Evolutionary conservation across 2,888 invertebrate genomes (phyloP).

Genomic region (Cryptops parisi): DNA sequence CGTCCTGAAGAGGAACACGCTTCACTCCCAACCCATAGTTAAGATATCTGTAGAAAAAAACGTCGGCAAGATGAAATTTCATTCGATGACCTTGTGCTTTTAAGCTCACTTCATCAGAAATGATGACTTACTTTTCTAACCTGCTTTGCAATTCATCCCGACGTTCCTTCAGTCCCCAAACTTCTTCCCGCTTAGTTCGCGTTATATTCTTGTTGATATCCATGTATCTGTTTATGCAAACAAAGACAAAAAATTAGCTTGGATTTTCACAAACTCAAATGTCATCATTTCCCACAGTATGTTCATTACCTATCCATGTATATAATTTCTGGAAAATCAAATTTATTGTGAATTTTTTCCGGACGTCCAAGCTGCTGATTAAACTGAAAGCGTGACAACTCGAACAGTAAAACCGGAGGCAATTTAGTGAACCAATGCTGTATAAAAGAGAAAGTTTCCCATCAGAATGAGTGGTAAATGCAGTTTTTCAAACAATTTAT

Average conservation of each 20-base stretch:
- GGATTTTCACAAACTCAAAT: not conserved
- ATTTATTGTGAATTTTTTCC: conserved; percentile 36
- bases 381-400: conserved; percentile 35
- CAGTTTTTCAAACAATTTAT: too few species aligned
- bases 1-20: conserved; percentile 32
- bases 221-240: conserved; percentile 31
- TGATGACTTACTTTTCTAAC: conserved; percentile 31
- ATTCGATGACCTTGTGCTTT: too few species aligned
- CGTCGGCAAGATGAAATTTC: too few species aligned
- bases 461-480: too few species aligned
- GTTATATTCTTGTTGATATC: conserved; percentile 32
- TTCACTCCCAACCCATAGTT: conserved; percentile 32
- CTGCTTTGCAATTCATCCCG: conserved; percentile 27
- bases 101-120: too few species aligned
- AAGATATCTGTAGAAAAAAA: conserved; percentile 28
- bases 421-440: conserved; percentile 36
- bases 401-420: conserved; percentile 35
- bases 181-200: conserved; percentile 30
- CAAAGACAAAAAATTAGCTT: not conserved
- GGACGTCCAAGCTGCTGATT: conserved; percentile 33
- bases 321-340: conserved; percentile 34
- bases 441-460: conserved; percentile 16
- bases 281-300: too few species aligned
- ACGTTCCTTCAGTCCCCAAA: conserved; percentile 30
- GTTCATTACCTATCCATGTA: conserved; percentile 33